Conservation (phyloP, 1,140 invertebrate genomes). For the Metopolophium dirhodum region DNA sequence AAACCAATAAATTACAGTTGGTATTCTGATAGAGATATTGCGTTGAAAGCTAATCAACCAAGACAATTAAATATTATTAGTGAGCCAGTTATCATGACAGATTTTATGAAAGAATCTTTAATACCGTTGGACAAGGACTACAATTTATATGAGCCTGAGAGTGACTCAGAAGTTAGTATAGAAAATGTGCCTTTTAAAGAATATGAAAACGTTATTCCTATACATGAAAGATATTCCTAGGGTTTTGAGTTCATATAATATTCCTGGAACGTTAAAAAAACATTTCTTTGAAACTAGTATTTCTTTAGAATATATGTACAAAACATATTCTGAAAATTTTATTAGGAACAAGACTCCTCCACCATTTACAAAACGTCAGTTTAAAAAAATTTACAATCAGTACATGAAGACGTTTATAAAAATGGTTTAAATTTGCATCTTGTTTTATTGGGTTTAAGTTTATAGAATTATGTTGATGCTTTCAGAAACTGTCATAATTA, state of each 20-base stretch:
- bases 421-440: not conserved
- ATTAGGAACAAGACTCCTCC: not conserved
- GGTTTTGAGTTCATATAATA: not conserved
- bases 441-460: not conserved
- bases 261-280: not conserved
- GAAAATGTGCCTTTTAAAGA: not conserved
- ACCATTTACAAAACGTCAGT: constrained; percentile 37
- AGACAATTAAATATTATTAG: not conserved
- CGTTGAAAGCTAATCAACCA: not conserved
- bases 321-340: constrained; percentile 22
- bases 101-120: constrained; percentile 36
- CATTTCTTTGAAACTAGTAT: constrained; percentile 23
- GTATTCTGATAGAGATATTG: constrained; percentile 27
- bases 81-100: not conserved
- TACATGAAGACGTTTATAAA: constrained; percentile 24
- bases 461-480: not conserved
- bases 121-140: not conserved
- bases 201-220: not conserved
- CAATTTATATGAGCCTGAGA: not conserved
- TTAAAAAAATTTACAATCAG: constrained; percentile 50
- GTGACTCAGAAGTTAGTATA: not conserved
- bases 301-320: not conserved
- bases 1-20: constrained; percentile 2
- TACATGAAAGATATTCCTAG: constrained; percentile 43
- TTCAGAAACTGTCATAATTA: not conserved